A percentile compares a stretch with the other conserved stretches of the same genome.
phyloP scores from a whole-genome alignment of 2,888 invertebrate genomes.

The Stenoptilia bipunctidactyla region DNA sequence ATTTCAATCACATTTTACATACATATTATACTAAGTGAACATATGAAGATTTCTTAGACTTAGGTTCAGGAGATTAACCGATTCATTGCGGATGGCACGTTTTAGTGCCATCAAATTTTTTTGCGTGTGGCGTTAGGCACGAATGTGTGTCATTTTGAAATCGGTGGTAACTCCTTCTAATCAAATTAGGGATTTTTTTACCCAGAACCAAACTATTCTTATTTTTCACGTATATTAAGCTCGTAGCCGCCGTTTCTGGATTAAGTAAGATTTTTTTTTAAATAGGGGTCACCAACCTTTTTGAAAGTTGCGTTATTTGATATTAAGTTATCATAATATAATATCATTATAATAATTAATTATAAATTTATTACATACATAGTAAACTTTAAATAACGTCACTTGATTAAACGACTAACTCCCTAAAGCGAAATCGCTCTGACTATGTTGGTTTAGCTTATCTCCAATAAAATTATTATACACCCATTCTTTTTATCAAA shows the following conservation, averaged over 20 bases:
- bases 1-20: too few relatives aligned
- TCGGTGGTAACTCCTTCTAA: slow-evolving; percentile 11
- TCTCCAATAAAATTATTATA: too few relatives aligned
- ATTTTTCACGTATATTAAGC: slow-evolving; percentile 12
- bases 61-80: too few relatives aligned
- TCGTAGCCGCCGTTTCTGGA: slow-evolving; percentile 12
- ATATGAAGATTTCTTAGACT: too few relatives aligned
- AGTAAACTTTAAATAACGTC: slow-evolving; percentile 4
- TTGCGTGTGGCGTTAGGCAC: slow-evolving; percentile 10
- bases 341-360: slow-evolving; percentile 9
- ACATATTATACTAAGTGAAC: too few relatives aligned
- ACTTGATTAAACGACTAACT: neutral
- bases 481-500: too few relatives aligned
- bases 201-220: slow-evolving; percentile 10
- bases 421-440: too few relatives aligned
- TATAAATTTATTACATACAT: slow-evolving; percentile 11
- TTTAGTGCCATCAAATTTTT: slow-evolving; percentile 7
- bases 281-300: slow-evolving; percentile 12
- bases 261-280: too few relatives aligned
- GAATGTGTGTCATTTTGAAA: slow-evolving; percentile 10
- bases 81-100: slow-evolving; percentile 7
- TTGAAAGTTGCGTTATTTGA: slow-evolving; percentile 11
- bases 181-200: slow-evolving; percentile 9
- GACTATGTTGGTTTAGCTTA: too few relatives aligned
- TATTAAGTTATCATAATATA: slow-evolving; percentile 8